These are phyloP conservation scores for Pelecanoides urinatrix DNA, from an alignment of 2,113 vertebrate genomes.

Conservation along the genomic window DNA sequence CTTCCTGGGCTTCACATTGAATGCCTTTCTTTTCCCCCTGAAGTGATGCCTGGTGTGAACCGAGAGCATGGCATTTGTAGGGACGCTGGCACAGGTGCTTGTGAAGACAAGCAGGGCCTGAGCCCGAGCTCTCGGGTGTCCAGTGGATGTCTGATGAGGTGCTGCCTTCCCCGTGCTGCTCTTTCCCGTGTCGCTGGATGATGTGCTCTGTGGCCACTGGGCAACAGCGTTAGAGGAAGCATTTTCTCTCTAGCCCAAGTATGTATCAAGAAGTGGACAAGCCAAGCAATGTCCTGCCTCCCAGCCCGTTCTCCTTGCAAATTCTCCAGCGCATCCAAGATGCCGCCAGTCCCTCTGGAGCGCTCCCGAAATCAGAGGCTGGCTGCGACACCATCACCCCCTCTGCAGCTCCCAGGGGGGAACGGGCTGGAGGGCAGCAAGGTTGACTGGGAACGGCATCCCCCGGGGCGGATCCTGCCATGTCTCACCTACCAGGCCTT, in stretches of 20 bases:
- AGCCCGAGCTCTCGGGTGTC: accelerated
- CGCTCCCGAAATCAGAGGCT: neutral
- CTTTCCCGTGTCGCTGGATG: accelerated
- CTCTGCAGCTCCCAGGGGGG: neutral
- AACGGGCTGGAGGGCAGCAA: neutral
- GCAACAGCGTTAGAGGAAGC: neutral
- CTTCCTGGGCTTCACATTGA: neutral
- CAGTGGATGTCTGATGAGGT: accelerated
- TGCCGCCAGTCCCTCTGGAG: accelerated
- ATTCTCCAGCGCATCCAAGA: neutral
- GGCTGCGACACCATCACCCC: accelerated
- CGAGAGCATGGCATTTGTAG: accelerated
- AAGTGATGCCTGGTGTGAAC: neutral
- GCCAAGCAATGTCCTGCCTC: neutral
- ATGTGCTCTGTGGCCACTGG: neutral
- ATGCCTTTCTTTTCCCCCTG: neutral
- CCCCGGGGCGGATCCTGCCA: accelerated
- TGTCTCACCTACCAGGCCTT: neutral
- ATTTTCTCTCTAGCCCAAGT: neutral
- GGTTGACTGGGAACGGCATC: too few species aligned
- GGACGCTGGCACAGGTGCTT: neutral
- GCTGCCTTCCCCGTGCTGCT: accelerated
- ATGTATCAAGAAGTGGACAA: neutral
- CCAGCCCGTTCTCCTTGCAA: neutral
- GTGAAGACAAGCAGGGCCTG: neutral